phyloP scores from a whole-genome alignment of 2,797 vertebrate genomes.

The Clamator glandarius region DNA sequence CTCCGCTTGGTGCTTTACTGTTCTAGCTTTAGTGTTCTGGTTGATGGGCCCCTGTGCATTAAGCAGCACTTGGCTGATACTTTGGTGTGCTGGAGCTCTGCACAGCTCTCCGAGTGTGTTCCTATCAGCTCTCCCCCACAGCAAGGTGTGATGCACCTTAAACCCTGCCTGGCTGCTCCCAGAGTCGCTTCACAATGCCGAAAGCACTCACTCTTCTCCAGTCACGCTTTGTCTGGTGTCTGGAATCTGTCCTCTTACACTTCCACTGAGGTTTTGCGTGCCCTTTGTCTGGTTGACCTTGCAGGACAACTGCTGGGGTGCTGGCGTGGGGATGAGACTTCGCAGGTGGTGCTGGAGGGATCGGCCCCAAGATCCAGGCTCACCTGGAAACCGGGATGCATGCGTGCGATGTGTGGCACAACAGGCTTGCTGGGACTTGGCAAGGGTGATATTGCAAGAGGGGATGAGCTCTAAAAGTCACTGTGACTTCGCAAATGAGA shows the following conservation, averaged over 20 bases:
- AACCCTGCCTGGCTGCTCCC: neutral
- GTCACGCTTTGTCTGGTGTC: rapidly evolving
- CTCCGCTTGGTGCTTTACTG: neutral
- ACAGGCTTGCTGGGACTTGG: no score
- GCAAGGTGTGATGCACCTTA: no score
- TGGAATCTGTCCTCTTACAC: neutral
- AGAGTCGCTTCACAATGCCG: neutral
- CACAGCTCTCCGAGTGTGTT: rapidly evolving
- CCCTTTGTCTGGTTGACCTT: neutral
- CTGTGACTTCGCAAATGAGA: no score
- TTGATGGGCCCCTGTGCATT: rapidly evolving
- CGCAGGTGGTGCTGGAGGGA: no score
- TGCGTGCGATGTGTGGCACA: no score
- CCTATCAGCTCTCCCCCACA: rapidly evolving
- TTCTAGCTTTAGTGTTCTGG: rapidly evolving
- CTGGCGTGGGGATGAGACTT: no score
- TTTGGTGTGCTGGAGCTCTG: neutral
- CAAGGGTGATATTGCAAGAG: no score
- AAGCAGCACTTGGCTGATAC: rapidly evolving
- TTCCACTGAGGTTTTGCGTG: neutral
- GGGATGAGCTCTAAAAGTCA: no score
- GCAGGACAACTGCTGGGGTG: neutral
- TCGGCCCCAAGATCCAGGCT: no score
- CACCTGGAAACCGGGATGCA: no score
- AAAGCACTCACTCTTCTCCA: neutral